phyloP scores from a whole-genome alignment of 2,888 invertebrate species.

The Aspidiotus destructor region DNA sequence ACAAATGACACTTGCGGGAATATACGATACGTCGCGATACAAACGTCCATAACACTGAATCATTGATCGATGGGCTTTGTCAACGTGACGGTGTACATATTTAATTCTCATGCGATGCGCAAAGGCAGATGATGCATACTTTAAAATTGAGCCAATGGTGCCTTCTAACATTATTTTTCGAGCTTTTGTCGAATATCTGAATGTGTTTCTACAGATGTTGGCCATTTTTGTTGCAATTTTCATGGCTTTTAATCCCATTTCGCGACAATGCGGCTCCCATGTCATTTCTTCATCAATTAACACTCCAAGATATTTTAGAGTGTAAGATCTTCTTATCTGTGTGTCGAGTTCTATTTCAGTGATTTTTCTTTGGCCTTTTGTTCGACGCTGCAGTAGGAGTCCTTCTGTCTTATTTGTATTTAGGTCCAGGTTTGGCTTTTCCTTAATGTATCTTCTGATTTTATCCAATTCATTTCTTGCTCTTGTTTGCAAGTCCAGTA shows the following conservation, averaged over 20 bases:
- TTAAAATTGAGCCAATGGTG: too few species aligned
- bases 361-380: neutral
- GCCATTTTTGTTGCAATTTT: neutral
- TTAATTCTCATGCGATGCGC: neutral
- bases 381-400: neutral
- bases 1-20: neutral
- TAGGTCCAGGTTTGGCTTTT: neutral
- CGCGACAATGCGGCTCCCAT: neutral
- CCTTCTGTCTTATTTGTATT: neutral
- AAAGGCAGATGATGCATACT: too few species aligned
- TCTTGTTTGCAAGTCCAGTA: neutral
- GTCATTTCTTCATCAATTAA: neutral
- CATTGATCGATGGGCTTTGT: neutral
- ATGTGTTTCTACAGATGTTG: neutral
- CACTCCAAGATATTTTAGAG: neutral
- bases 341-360: neutral
- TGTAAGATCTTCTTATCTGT: neutral
- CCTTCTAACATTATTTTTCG: neutral
- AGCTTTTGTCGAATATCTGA: neutral
- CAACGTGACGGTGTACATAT: neutral
- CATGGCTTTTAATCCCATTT: neutral
- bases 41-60: neutral
- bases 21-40: neutral
- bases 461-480: neutral
- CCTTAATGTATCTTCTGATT: neutral